Evolutionary conservation across 2,113 vertebrate species (phyloP).

Genomic region (Aphelocoma coerulescens): DNA sequence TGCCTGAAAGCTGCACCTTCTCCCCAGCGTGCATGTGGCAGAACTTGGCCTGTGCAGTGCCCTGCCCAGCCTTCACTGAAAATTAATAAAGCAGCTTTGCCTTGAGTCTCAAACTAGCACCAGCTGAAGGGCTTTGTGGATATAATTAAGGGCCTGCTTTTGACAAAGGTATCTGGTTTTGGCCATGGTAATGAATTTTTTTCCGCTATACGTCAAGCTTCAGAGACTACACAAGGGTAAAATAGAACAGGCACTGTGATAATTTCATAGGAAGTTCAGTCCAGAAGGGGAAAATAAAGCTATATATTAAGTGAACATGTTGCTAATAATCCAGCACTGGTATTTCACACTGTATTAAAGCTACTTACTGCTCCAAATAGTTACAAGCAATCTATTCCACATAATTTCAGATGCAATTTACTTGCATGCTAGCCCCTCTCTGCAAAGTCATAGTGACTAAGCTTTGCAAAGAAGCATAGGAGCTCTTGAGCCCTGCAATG

Average conservation of each 20-base stretch:
- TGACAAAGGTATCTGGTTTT: neutral
- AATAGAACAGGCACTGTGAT: neutral
- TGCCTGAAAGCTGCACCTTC: neutral
- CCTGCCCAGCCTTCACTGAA: neutral
- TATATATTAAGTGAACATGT: neutral
- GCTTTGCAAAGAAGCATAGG: neutral
- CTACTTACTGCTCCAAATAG: neutral
- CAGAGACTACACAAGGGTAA: neutral
- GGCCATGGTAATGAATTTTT: neutral
- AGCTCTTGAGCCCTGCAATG: neutral
- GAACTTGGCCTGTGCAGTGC: neutral
- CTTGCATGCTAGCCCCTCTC: neutral
- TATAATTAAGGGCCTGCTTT: neutral
- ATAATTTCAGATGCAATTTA: neutral
- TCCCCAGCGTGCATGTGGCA: fast-evolving
- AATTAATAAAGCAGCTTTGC: neutral
- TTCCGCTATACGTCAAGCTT: neutral
- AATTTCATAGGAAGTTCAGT: neutral
- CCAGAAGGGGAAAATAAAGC: neutral
- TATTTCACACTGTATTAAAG: neutral
- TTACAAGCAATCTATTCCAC: neutral
- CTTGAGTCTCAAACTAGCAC: neutral
- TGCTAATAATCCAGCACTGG: neutral
- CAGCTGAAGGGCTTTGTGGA: neutral
- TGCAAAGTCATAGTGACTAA: neutral